These are phyloP conservation scores for Embidobia sp. DNA, from an alignment of 2,888 invertebrate genomes.

Conservation along the genomic window DNA sequence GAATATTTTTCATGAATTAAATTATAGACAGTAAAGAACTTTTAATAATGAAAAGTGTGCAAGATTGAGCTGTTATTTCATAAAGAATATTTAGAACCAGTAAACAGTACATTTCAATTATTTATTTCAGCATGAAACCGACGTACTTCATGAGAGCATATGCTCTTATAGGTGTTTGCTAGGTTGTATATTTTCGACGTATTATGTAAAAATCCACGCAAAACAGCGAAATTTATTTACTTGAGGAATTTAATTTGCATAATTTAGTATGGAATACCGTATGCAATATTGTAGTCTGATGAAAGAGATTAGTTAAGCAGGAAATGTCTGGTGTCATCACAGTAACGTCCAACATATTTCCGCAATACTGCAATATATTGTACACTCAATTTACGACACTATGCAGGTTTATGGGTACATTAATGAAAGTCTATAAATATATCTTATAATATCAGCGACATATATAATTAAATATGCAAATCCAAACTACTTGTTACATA, in stretches of 20 bases:
- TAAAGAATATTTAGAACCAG: no score
- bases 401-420: slow-evolving; percentile 10
- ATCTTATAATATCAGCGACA: slow-evolving; percentile 16
- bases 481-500: slow-evolving; percentile 18
- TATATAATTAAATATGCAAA: slow-evolving; percentile 26
- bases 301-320: slow-evolving; percentile 20
- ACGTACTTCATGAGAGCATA: no score
- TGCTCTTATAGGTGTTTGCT: no score
- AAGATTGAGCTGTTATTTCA: no score
- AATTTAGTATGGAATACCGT: neutral
- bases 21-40: no score
- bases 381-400: slow-evolving; percentile 11
- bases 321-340: slow-evolving; percentile 13
- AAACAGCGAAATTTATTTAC: neutral
- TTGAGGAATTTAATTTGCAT: slow-evolving; percentile 4
- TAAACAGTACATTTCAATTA: no score
- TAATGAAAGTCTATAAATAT: slow-evolving; percentile 20
- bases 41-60: no score
- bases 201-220: no score
- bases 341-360: slow-evolving; percentile 14
- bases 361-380: slow-evolving; percentile 19
- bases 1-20: no score
- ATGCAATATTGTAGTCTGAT: slow-evolving; percentile 15
- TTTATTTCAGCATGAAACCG: no score
- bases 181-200: neutral